Percentiles rank a stretch among this genome's conserved stretches.
phyloP scores from a whole-genome alignment of 2,113 vertebrate genomes.

The Pogonocichla stellata region DNA sequence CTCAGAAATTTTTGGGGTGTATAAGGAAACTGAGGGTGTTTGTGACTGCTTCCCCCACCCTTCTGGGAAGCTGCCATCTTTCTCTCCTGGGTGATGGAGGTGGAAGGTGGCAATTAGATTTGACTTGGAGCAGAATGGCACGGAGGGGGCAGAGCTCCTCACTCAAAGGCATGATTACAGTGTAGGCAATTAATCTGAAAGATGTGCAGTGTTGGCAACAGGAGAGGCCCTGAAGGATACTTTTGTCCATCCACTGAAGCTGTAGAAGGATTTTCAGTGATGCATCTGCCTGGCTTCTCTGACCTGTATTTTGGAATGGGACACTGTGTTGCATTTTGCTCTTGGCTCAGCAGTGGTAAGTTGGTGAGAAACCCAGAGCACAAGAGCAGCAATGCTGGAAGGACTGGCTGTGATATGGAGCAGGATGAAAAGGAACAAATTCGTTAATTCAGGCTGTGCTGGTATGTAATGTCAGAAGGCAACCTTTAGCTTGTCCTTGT shows the following conservation, averaged over 20 bases:
- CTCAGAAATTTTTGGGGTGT: neutral
- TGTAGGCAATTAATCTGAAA: neutral
- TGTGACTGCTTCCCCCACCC: neutral
- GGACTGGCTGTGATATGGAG: neutral
- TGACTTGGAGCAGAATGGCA: neutral
- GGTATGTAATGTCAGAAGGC: neutral
- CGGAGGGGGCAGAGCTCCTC: neutral
- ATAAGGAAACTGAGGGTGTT: neutral
- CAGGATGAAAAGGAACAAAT: neutral
- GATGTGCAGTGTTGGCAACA: neutral
- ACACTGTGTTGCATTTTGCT: neutral
- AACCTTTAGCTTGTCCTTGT: neutral
- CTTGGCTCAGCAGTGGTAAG: neutral
- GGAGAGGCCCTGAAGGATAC: neutral
- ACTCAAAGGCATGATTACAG: neutral
- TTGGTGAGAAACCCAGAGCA: neutral
- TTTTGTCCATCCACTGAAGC: neutral
- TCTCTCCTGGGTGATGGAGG: neutral
- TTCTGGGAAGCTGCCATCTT: neutral
- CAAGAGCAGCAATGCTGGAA: neutral
- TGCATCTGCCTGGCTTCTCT: neutral
- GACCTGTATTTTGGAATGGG: neutral
- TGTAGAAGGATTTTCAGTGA: neutral
- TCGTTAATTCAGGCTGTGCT: neutral
- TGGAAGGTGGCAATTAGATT: neutral